Evolutionary conservation across 2,797 vertebrate genomes (phyloP).

Genomic region (Spatula versicolor): DNA sequence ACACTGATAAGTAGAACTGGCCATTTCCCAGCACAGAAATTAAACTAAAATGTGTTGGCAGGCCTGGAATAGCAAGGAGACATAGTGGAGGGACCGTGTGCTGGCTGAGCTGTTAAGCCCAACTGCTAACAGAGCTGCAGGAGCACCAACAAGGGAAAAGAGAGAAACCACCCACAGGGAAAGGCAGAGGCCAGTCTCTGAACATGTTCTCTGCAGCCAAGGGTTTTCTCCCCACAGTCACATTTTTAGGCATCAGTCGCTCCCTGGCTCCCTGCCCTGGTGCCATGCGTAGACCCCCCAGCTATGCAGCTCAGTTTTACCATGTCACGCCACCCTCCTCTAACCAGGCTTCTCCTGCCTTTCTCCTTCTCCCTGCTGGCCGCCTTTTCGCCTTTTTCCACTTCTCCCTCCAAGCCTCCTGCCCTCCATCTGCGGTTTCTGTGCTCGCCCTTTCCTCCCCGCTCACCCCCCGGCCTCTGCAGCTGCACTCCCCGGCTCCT

Average conservation of each 20-base stretch:
- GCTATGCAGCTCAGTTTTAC: not conserved
- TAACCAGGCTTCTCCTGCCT: not conserved
- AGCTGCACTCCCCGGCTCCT: not conserved
- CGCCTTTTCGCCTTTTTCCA: not conserved
- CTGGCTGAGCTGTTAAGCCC: not conserved
- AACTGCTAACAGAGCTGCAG: not conserved
- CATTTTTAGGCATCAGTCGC: not conserved
- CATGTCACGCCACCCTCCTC: not conserved
- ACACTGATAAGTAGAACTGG: slow-evolving; percentile 46
- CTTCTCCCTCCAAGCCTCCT: not conserved
- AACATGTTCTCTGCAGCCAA: not conserved
- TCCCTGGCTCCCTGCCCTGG: not conserved
- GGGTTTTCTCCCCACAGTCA: not conserved
- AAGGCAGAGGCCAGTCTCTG: not conserved
- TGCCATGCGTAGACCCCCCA: not conserved
- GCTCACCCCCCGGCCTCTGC: not conserved
- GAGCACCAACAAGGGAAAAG: not conserved
- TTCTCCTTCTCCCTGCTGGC: not conserved
- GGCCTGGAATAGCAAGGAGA: not conserved
- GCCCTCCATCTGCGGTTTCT: not conserved
- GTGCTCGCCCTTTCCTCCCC: not conserved
- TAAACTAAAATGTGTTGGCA: not conserved
- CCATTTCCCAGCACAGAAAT: not conserved
- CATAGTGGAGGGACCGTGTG: not conserved
- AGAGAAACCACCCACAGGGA: not conserved